These are phyloP conservation scores for Notamacropus eugenii DNA, from an alignment of 2,797 vertebrate genomes.

Conservation along the genomic window DNA sequence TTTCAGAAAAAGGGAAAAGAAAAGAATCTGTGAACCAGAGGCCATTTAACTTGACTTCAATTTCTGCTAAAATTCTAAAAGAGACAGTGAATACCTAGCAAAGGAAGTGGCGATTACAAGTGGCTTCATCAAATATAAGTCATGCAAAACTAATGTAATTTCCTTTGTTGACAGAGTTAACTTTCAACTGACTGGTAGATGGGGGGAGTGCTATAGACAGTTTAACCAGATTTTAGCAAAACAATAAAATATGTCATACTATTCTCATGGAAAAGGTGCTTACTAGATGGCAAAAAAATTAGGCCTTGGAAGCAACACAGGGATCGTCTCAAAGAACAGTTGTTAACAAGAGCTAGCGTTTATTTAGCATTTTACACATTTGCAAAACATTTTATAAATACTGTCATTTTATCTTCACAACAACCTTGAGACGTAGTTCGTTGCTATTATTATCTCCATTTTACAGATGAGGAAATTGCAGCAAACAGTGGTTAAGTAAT, in stretches of 20 bases:
- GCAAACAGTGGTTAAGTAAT: neutral
- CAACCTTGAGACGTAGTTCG: neutral
- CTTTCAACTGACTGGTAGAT: neutral
- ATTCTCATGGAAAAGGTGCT: neutral
- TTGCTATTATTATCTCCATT: neutral
- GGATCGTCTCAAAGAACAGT: neutral
- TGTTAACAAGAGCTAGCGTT: neutral
- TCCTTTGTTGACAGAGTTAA: neutral
- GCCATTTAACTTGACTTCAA: neutral
- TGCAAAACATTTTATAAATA: neutral
- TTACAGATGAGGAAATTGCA: neutral
- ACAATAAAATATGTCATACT: neutral
- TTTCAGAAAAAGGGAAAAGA: neutral
- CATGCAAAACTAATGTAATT: neutral
- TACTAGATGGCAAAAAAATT: neutral
- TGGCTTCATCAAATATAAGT: neutral
- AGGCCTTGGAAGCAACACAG: neutral
- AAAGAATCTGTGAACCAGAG: neutral
- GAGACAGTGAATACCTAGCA: neutral
- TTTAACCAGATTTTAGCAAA: neutral
- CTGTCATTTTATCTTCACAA: neutral
- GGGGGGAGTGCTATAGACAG: neutral
- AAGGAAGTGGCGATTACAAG: neutral
- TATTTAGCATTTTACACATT: neutral
- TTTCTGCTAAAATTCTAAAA: neutral